Evolutionary conservation across 2,888 invertebrate genomes (phyloP).

Genomic region (Tipula vernalis): DNA sequence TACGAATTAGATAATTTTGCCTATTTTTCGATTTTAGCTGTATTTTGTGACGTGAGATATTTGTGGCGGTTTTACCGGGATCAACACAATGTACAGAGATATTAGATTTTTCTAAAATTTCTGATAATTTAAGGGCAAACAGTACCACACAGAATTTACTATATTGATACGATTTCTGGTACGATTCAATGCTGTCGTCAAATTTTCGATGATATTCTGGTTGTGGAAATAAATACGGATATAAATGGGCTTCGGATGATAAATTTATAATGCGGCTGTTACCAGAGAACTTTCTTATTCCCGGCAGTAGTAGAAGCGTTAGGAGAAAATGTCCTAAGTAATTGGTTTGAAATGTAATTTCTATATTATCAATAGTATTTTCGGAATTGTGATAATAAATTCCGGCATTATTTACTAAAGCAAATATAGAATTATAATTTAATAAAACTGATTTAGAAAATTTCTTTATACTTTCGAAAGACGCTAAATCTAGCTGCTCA

Average conservation of each 20-base stretch:
- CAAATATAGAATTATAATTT: constrained; percentile 29
- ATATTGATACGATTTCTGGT: constrained; percentile 15
- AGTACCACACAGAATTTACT: constrained; percentile 17
- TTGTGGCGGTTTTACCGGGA: constrained; percentile 37
- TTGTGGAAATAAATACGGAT: constrained; percentile 11
- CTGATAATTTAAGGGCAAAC: constrained; percentile 14
- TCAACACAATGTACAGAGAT: constrained; percentile 34
- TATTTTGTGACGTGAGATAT: constrained; percentile 32
- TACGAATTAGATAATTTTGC: constrained; percentile 31
- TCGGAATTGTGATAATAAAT: constrained; percentile 39
- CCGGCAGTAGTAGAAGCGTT: constrained; percentile 36
- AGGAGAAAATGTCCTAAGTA: constrained; percentile 39
- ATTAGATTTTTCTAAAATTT: constrained; percentile 24
- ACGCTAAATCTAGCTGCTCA: constrained; percentile 31
- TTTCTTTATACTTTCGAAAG: constrained; percentile 29
- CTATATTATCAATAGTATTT: constrained; percentile 39
- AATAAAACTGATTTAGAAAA: constrained; percentile 28
- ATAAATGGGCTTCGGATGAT: constrained; percentile 32
- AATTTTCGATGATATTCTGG: constrained; percentile 16
- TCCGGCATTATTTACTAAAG: constrained; percentile 42
- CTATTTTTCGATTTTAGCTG: constrained; percentile 24
- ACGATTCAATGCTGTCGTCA: constrained; percentile 13
- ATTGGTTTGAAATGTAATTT: constrained; percentile 42
- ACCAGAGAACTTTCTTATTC: constrained; percentile 30
- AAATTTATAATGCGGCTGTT: constrained; percentile 37